These are phyloP conservation scores for Falco naumanni DNA, from an alignment of 2,797 vertebrate genomes.

Conservation along the genomic window DNA sequence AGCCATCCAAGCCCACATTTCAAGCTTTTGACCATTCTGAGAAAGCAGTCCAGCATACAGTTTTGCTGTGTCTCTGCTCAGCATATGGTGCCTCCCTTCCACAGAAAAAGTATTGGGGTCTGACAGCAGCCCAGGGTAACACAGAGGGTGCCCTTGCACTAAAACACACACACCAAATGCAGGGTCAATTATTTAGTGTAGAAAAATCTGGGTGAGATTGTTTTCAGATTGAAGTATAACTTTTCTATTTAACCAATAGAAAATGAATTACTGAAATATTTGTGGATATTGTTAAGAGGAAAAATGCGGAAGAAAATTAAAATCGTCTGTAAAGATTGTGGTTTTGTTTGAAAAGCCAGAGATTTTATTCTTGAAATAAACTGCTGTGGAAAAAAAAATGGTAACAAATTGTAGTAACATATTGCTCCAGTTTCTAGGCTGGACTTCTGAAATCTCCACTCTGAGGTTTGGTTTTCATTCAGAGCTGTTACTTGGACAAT, in stretches of 20 bases:
- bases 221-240: neutral
- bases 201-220: neutral
- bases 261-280: constrained; percentile 53
- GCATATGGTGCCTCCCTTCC: neutral
- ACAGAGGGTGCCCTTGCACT: neutral
- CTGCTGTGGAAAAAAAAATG: neutral
- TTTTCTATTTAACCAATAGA: neutral
- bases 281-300: constrained; percentile 33
- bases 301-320: constrained; percentile 44
- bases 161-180: neutral
- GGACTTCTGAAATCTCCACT: neutral
- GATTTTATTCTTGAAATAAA: constrained; percentile 23
- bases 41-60: neutral
- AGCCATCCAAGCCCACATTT: neutral
- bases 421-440: neutral
- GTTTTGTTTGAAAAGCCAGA: constrained; percentile 41
- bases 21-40: neutral
- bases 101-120: neutral
- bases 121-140: neutral
- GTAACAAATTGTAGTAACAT: neutral
- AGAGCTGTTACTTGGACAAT: neutral
- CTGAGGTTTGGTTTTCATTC: neutral
- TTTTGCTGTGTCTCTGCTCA: neutral
- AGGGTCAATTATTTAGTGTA: neutral
- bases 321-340: constrained; percentile 22